These are phyloP conservation scores for Dermatophagoides farinae DNA, from an alignment of 1,140 invertebrate genomes.

Conservation along the genomic window DNA sequence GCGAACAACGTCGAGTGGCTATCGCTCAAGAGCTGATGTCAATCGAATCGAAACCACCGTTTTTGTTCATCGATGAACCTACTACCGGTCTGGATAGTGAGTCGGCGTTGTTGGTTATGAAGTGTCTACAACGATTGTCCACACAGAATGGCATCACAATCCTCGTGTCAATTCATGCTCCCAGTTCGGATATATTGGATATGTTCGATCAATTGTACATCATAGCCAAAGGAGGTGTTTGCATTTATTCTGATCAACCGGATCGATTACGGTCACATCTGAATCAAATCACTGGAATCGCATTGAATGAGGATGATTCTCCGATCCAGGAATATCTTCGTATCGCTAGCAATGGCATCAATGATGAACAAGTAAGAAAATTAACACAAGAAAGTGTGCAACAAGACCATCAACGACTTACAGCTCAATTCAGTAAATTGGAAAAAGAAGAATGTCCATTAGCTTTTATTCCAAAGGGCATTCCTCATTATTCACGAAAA, in stretches of 20 bases:
- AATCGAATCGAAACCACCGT: constrained; percentile 18
- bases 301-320: no score
- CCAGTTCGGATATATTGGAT: not conserved
- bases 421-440: no score
- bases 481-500: no score
- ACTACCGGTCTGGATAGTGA: constrained; percentile 34
- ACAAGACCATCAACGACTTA: no score
- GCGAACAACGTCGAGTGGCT: not conserved
- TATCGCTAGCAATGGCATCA: no score
- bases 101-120: not conserved
- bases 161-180: not conserved
- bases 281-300: no score
- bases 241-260: not conserved
- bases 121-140: not conserved
- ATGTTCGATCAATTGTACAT: not conserved
- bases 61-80: constrained; percentile 92
- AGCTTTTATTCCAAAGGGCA: no score
- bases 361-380: no score
- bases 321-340: no score
- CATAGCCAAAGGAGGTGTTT: constrained; percentile 1
- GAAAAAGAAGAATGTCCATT: no score
- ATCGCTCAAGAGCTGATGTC: not conserved
- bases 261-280: no score
- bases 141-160: not conserved
- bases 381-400: no score